Base-by-base conservation (phyloP, 2,113 vertebrate species). In the Lipophrys pholis region DNA sequence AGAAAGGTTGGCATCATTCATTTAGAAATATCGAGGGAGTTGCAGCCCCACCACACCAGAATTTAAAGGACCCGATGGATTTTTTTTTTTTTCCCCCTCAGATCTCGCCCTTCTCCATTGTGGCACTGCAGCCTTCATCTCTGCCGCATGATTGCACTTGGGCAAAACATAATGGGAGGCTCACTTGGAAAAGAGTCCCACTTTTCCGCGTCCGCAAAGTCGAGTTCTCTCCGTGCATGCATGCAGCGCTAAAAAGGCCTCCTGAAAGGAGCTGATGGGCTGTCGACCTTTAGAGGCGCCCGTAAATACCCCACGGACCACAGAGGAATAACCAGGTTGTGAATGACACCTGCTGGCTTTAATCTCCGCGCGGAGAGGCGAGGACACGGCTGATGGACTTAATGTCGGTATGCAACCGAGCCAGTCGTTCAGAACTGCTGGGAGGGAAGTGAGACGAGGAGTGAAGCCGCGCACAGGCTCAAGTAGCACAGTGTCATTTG, bases 111-210 rank as follows among this genome's bases (percentile, higher is more conserved):
- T n/a, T 69, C 46, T 51, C 59, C 73, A 45, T n/a, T 11, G 65
- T 58, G 41, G 50, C 69, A 66, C 69, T 6, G 46, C 68, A 60
- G 59, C 78, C 64, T 80, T 63, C 76, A 80, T 76, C 70, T 69
- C 55, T 6, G 16, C 41, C 14, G 1, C 35, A 43, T 73, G 78
- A 81, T 81, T 79, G 66, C 65, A 79, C 69, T 80, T 74, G 69
- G 70, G 57, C 78, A 81, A 79, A 74, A 76, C 75, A 62, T 78
- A 81, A 80, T 87, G 52, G 71, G 59, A 78, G 53, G 11, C 76
- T 83, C 43, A 11, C 57, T 77, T 48, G 58, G 60, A 78, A 78
- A 69, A 80, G 66, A 67, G 54, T 48, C 61, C 21, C 46, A 17
- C 59, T 79, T 84, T 62, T 65, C 79, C 71, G 57, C 10, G 5